phyloP scores from a whole-genome alignment of 2,888 invertebrate genomes.

The Rapana venosa region DNA sequence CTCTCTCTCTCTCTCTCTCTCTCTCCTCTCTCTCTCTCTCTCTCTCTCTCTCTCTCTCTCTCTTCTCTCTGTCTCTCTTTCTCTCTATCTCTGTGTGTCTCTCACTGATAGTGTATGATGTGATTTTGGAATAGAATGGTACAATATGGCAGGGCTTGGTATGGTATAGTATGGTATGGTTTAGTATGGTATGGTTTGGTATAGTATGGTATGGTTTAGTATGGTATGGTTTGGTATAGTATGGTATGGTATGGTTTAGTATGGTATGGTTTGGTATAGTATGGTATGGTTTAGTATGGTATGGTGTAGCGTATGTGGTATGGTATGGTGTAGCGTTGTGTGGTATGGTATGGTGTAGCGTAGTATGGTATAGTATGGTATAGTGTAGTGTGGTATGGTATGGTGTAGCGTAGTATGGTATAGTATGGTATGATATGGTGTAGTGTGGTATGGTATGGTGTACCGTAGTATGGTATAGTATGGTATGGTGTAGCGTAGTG shows the following conservation, averaged over 20 bases:
- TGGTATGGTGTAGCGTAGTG: not conserved
- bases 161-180: not conserved
- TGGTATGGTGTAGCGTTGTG: not conserved
- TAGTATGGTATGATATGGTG: not conserved
- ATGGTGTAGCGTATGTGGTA: not conserved
- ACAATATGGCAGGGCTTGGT: too few relatives aligned
- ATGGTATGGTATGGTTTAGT: not conserved
- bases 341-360: slow-evolving; percentile 2
- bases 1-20: too few relatives aligned
- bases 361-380: slow-evolving; percentile 6
- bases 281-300: not conserved
- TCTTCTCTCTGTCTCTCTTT: too few relatives aligned
- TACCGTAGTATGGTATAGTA: not conserved
- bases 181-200: not conserved
- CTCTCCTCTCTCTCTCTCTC: too few relatives aligned
- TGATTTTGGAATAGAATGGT: too few relatives aligned
- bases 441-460: not conserved
- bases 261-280: not conserved
- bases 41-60: too few relatives aligned
- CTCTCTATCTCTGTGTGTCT: too few relatives aligned
- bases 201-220: not conserved
- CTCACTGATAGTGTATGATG: too few relatives aligned
- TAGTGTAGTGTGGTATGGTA: not conserved
- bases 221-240: not conserved
- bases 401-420: not conserved